Conservation (phyloP, 1,140 invertebrate genomes). For the Drosophila bifasciata region DNA sequence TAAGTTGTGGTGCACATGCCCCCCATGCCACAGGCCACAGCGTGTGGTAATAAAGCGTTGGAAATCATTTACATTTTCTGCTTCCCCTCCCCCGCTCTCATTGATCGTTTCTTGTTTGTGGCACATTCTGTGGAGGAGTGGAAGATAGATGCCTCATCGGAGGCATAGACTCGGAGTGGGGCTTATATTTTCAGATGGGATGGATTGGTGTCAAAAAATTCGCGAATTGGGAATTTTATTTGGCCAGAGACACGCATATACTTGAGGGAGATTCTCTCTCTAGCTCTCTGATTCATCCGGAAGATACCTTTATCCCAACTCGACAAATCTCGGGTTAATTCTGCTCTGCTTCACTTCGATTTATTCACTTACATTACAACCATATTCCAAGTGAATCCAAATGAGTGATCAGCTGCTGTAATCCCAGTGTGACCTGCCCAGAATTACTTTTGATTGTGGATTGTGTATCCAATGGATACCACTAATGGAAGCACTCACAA, state of each 20-base stretch:
- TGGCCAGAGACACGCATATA: not conserved
- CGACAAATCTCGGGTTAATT: too few relatives aligned
- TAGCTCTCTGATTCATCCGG: too few relatives aligned
- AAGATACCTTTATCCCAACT: too few relatives aligned
- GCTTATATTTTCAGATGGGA: not conserved
- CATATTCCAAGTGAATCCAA: slow-evolving; percentile 63
- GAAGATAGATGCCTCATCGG: too few relatives aligned
- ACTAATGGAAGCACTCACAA: not conserved
- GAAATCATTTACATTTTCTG: slow-evolving; percentile 72
- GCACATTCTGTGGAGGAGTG: slow-evolving; percentile 33
- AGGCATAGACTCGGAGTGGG: too few relatives aligned
- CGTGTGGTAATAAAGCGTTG: slow-evolving; percentile 71
- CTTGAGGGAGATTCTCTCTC: slow-evolving; percentile 10
- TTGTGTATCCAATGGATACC: slow-evolving; percentile 23
- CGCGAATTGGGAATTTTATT: slow-evolving; percentile 20
- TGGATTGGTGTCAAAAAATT: slow-evolving; percentile 24
- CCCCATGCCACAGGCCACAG: slow-evolving; percentile 38
- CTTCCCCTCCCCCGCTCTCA: slow-evolving; percentile 13
- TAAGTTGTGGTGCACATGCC: slow-evolving; percentile 39
- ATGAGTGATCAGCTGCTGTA: slow-evolving; percentile 21
- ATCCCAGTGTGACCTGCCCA: slow-evolving; percentile 40
- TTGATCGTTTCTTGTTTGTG: slow-evolving; percentile 47
- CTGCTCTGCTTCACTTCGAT: too few relatives aligned
- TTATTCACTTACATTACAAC: slow-evolving; percentile 71
- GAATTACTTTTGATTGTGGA: not conserved